These are phyloP conservation scores for Anguilla rostrata DNA, from an alignment of 2,113 vertebrate species.

Conservation along the genomic window DNA sequence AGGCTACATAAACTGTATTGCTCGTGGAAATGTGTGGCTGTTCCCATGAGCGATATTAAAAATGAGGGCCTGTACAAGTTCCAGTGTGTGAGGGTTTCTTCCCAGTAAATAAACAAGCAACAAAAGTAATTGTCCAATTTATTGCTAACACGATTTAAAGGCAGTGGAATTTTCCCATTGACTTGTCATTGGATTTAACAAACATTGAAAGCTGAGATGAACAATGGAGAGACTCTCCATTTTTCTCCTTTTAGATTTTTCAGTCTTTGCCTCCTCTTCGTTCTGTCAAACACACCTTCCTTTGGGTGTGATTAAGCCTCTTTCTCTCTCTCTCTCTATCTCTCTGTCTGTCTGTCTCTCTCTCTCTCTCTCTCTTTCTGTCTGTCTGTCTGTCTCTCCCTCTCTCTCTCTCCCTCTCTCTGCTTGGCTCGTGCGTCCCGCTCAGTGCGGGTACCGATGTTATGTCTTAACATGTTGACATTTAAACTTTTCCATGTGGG, in stretches of 20 bases:
- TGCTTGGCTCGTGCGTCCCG: neutral
- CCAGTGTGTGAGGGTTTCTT: neutral
- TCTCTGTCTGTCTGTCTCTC: too few relatives aligned
- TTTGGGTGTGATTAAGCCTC: too few relatives aligned
- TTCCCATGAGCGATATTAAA: neutral
- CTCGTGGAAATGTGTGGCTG: neutral
- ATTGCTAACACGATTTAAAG: neutral
- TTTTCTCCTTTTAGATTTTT: neutral
- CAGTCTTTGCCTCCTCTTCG: too few relatives aligned
- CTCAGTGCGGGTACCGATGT: constrained; percentile 9
- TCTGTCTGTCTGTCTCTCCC: too few relatives aligned
- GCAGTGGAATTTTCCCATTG: neutral
- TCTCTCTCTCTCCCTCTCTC: neutral
- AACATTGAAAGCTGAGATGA: neutral
- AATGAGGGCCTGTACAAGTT: neutral
- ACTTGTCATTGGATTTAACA: neutral
- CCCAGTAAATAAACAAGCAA: neutral
- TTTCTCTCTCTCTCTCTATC: too few relatives aligned
- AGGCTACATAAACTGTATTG: neutral
- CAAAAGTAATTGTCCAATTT: neutral
- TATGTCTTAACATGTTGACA: constrained; percentile 10
- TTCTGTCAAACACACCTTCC: too few relatives aligned
- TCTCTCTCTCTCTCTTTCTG: too few relatives aligned
- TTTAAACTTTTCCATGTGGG: constrained; percentile 17
- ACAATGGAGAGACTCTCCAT: neutral